These are phyloP conservation scores for Trematomus loennbergii DNA, from an alignment of 2,113 vertebrate species.

Conservation along the genomic window DNA sequence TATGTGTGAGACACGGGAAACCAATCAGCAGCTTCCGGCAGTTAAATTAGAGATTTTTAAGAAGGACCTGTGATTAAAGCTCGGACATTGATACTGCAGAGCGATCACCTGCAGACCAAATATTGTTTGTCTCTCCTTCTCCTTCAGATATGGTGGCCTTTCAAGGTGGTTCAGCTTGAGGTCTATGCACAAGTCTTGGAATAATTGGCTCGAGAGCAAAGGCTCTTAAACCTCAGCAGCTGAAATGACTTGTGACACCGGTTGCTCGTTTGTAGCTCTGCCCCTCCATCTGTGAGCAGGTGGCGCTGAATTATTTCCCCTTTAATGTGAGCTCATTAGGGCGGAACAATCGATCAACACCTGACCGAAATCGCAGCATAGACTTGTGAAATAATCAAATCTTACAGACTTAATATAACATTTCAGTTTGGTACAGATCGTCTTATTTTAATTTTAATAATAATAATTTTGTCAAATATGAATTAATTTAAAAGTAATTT, in stretches of 20 bases:
- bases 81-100: no score
- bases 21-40: background rate
- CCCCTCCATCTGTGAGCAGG: slow-evolving; percentile 37
- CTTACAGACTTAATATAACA: no score
- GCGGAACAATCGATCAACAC: no score
- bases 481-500: no score
- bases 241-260: slow-evolving; percentile 27
- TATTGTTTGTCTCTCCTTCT: background rate
- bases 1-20: background rate
- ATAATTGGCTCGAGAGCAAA: slow-evolving; percentile 11
- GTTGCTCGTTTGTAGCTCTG: slow-evolving; percentile 34
- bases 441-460: no score
- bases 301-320: slow-evolving; percentile 18
- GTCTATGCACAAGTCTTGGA: background rate
- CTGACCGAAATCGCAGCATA: no score
- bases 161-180: background rate
- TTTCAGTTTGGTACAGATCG: no score
- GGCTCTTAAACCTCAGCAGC: slow-evolving; percentile 14
- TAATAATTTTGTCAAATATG: no score
- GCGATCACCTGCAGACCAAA: background rate
- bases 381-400: no score
- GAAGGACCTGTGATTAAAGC: background rate
- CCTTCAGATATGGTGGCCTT: background rate
- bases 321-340: slow-evolving; percentile 16
- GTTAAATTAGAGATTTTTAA: background rate